Conservation (phyloP, 1,140 invertebrate species). For the Vollenhovia emeryi region DNA sequence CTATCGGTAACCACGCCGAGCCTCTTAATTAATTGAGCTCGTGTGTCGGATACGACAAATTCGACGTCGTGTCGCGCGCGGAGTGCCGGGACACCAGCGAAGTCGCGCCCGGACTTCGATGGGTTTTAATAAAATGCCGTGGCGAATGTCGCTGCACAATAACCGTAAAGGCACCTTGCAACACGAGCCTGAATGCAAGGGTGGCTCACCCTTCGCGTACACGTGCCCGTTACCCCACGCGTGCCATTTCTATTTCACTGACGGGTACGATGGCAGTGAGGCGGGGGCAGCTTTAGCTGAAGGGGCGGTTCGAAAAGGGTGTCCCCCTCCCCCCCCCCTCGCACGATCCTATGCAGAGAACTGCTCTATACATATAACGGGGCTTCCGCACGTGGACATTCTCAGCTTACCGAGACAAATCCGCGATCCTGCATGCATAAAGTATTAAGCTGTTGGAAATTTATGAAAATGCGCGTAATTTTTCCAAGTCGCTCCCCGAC, state of each 20-base stretch:
- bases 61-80: slow-evolving; percentile 20
- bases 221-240: slow-evolving; percentile 72
- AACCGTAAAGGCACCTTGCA: slow-evolving; percentile 74
- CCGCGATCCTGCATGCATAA: slow-evolving; percentile 85
- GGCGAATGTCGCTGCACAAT: slow-evolving; percentile 73
- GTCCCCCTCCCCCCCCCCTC: not conserved
- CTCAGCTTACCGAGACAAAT: slow-evolving; percentile 86
- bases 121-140: slow-evolving; percentile 71
- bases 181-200: slow-evolving; percentile 55
- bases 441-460: slow-evolving; percentile 85
- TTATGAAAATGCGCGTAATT: slow-evolving; percentile 85
- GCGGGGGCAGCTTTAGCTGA: slow-evolving; percentile 44
- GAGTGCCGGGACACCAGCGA: slow-evolving; percentile 26
- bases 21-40: slow-evolving; percentile 18
- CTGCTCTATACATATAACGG: slow-evolving; percentile 66
- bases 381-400: slow-evolving; percentile 84
- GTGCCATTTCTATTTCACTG: slow-evolving; percentile 73
- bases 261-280: slow-evolving; percentile 39
- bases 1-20: not conserved
- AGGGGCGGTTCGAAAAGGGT: slow-evolving; percentile 67
- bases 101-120: slow-evolving; percentile 20
- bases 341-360: slow-evolving; percentile 64
- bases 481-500: slow-evolving; percentile 70
- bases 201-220: slow-evolving; percentile 68
- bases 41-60: slow-evolving; percentile 28